Base-by-base conservation (phyloP, 1,140 invertebrate genomes). In the Ceratosolen fusciceps region DNA sequence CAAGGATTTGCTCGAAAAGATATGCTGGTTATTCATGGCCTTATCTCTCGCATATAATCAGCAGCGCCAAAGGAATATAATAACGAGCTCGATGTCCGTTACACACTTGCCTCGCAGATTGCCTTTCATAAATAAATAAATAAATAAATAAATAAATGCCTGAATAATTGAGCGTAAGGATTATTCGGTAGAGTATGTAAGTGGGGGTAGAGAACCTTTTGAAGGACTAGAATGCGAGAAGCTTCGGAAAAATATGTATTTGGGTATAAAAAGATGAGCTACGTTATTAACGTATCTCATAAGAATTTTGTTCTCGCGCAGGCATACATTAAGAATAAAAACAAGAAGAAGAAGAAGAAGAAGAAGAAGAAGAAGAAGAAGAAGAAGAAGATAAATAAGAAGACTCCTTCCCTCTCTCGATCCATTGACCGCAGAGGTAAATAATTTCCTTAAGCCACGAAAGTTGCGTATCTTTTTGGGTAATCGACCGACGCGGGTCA, bases 231-330 rank as follows among this genome's bases (percentile, higher is more conserved):
- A n/a, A n/a, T n/a, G n/a, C n/a, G n/a, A n/a, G n/a, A n/a, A n/a
- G n/a, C n/a, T n/a, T n/a, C n/a, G n/a, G n/a, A n/a, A n/a, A n/a
- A n/a, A n/a, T n/a, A n/a, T n/a, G n/a, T n/a, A n/a, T n/a, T n/a
- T n/a, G 65, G 43, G 43, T 47, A 1, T 12, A 29, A 26, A 7
- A 58, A 16, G 12, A 26, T 31, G 14, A 49, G 47, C 70, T 72
- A 72, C 47, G 47, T 72, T 72, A 54, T 72, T 54, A 72, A 54
- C 70, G 29, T 47, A 24, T 72, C 39, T 54, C 54, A 70, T n/a
- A 49, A n/a, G 54, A 72, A 52, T 54, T 52, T 54, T 34, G 54
- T 72, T 72, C 19, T 49, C 16, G 67, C 34, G 34, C 21, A 21
- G n/a, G 19, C 21, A 37, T 21, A 43, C 24, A 21, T 0, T 21